Percentiles rank a stretch among this genome's conserved stretches.
phyloP scores from a whole-genome alignment of 2,113 vertebrate genomes.

The Lucifuga dentata region DNA sequence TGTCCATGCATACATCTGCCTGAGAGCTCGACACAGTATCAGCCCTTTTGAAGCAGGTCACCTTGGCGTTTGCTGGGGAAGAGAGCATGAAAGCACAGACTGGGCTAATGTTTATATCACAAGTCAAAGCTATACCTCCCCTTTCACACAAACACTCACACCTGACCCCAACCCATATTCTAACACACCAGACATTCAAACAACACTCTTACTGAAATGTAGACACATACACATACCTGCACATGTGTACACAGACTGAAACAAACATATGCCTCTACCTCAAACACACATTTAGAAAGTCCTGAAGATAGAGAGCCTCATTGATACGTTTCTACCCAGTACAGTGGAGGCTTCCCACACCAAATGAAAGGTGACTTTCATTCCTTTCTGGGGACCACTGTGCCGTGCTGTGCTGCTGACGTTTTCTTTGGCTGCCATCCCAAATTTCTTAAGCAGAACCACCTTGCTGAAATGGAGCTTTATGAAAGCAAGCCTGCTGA shows the following conservation, averaged over 20 bases:
- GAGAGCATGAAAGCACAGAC: conserved; percentile 32
- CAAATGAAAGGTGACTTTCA: conserved; percentile 76
- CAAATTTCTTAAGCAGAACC: conserved; percentile 40
- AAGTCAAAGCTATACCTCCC: conserved; percentile 22
- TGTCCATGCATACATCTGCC: conserved; percentile 45
- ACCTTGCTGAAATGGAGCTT: conserved; percentile 27
- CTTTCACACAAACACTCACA: not conserved
- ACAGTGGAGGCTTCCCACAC: conserved; percentile 39
- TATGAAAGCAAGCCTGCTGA: conserved; percentile 16
- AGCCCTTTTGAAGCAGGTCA: conserved; percentile 23
- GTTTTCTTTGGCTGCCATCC: conserved; percentile 65
- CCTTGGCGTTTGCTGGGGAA: conserved; percentile 37
- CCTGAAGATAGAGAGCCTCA: conserved; percentile 60
- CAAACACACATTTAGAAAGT: conserved; percentile 44
- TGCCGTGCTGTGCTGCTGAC: conserved; percentile 3
- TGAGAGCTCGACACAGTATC: conserved; percentile 18
- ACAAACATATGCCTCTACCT: conserved; percentile 11
- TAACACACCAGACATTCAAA: conserved; percentile 26
- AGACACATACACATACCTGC: conserved; percentile 7
- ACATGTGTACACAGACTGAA: not conserved
- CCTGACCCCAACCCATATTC: conserved; percentile 13
- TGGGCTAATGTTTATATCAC: conserved; percentile 33
- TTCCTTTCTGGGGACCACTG: conserved; percentile 49
- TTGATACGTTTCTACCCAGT: conserved; percentile 59
- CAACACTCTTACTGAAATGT: conserved; percentile 44